phyloP scores from a whole-genome alignment of 2,113 vertebrate genomes.

The Thinocorus orbignyianus region DNA sequence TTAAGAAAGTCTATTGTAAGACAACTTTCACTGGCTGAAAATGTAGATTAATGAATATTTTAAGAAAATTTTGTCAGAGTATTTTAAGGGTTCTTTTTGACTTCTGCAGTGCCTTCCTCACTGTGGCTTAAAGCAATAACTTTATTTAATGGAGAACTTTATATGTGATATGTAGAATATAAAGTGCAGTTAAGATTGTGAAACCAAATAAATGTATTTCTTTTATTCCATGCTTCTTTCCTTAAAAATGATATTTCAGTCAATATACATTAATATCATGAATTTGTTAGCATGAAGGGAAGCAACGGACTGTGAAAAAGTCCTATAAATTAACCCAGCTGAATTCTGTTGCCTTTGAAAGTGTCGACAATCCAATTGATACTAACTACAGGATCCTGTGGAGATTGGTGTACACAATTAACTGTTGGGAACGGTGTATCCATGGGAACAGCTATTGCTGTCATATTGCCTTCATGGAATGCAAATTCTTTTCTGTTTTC shows the following conservation, averaged over 20 bases:
- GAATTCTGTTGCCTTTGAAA: conserved; percentile 36
- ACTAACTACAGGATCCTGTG: conserved; percentile 23
- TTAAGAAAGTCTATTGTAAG: background rate
- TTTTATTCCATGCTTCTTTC: background rate
- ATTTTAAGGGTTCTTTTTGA: background rate
- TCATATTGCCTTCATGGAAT: background rate
- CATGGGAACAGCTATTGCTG: conserved; percentile 60
- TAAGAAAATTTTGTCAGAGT: background rate
- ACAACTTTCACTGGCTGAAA: background rate
- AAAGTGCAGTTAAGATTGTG: background rate
- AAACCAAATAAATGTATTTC: background rate
- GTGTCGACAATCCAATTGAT: conserved; percentile 1
- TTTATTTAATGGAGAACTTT: background rate
- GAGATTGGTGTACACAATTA: conserved; percentile 64
- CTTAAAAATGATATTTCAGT: background rate
- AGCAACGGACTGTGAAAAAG: background rate
- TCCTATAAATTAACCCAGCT: conserved; percentile 12
- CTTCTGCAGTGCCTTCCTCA: background rate
- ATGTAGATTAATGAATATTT: background rate
- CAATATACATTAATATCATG: background rate
- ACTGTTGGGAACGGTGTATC: conserved; percentile 29
- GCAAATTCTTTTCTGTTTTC: conserved; percentile 50
- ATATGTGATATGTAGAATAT: background rate
- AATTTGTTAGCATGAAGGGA: conserved; percentile 14
- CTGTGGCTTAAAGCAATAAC: background rate